Evolutionary conservation across 2,113 vertebrate genomes (phyloP), one percentile per base, ranked within the genome.

Genomic region (Brachyhypopomus occidentalis): DNA sequence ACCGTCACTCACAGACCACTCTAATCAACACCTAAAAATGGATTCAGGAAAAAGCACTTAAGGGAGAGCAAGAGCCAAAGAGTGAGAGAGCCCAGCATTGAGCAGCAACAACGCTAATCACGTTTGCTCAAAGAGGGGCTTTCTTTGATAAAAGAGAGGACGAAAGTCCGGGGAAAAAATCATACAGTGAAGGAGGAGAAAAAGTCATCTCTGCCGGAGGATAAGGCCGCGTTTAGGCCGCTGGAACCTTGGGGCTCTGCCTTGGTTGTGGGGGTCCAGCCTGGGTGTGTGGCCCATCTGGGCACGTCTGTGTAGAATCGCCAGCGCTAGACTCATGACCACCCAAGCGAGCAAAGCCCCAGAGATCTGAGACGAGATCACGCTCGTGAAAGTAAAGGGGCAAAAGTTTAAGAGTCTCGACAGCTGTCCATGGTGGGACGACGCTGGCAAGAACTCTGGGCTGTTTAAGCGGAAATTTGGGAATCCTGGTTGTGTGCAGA

Each of bases 1-100:
- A 71, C 45, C 45, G 72, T 36, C 17, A 48, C 71, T 77, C 67
- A 60, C 62, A 22, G 45, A 77, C 52, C n/a, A 11, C 63, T 59
- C 72, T 19, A 80, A 83, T 67, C 72, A 67, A 75, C 9, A 8
- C 67, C 64, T 71, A 23, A 81, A 75, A 72, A 80, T 2, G 48
- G 14, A 36, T 67, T 67, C 55, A 30, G 22, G 66, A 71, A 63
- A 74, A 34, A 34, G 12, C 9, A 75, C 75, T 80, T 71, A 63
- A 75, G 25, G 5, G 25, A 69, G 23, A n/a, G 52, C 76, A 16
- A n/a, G n/a, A 72, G 59, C 38, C 27, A 38, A 12, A 75, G 20
- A 79, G 55, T 7, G 58, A 63, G 56, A 45, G 55, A 36, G n/a
- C 22, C 27, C 45, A 34, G 7, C 16, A 23, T 48, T 41, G 58